Percentiles rank a stretch among this genome's conserved stretches.
Conservation (phyloP, 1,140 invertebrate genomes). For the Drosophila nebulosa region DNA sequence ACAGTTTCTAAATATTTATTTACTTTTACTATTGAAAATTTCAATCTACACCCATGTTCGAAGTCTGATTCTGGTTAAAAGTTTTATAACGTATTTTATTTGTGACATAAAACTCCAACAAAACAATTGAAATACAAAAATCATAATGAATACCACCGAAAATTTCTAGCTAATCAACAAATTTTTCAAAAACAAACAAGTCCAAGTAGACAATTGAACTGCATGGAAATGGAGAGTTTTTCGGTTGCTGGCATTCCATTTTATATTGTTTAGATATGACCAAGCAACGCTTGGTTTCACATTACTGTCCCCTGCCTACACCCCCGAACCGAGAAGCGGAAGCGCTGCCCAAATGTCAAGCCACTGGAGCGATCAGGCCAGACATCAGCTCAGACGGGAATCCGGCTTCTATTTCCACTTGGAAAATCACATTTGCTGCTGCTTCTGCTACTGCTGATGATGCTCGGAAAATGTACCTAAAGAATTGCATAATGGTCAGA, state of each 20-base stretch:
- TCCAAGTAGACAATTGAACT: not conserved
- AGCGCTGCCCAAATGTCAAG: conserved; percentile 50
- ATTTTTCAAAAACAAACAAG: conserved; percentile 46
- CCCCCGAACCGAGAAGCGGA: conserved; percentile 31
- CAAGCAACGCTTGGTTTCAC: conserved; percentile 76
- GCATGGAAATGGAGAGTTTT: conserved; percentile 26
- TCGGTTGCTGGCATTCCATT: conserved; percentile 34
- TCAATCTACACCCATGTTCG: too few relatives aligned
- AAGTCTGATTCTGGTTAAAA: conserved; percentile 9
- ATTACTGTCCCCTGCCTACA: conserved; percentile 35
- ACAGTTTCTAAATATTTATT: not conserved
- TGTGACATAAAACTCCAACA: conserved; percentile 35
- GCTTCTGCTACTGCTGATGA: not conserved
- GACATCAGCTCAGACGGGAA: conserved; percentile 22
- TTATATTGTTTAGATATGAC: conserved; percentile 37
- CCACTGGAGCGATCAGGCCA: conserved; percentile 45
- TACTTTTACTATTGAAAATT: too few relatives aligned
- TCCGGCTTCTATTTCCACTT: not conserved
- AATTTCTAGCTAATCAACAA: conserved; percentile 69
- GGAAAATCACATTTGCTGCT: not conserved
- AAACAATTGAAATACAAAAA: conserved; percentile 28
- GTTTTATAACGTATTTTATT: not conserved
- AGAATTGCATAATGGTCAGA: conserved; percentile 35
- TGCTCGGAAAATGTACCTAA: conserved; percentile 59
- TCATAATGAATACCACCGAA: conserved; percentile 44